Conservation (phyloP, 2,113 vertebrate genomes). For the Sigmodon hispidus region DNA sequence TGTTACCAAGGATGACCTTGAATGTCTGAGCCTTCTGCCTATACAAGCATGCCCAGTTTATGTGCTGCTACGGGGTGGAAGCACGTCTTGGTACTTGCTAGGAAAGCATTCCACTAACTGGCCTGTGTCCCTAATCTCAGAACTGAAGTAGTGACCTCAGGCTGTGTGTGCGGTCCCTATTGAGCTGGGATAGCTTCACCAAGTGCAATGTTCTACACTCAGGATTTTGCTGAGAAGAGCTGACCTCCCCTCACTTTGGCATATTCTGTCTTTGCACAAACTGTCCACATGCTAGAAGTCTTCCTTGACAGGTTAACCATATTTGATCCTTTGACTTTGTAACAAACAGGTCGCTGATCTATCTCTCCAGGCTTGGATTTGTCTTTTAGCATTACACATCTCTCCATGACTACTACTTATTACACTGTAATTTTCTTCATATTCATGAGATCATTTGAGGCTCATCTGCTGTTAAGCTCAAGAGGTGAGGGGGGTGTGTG, state of each 20-base stretch:
- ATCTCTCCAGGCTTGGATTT: background rate
- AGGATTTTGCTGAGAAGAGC: background rate
- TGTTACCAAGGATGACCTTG: background rate
- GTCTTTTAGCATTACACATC: accelerated
- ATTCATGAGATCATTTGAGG: background rate
- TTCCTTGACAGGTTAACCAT: background rate
- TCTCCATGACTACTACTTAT: background rate
- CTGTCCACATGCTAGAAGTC: too few species aligned
- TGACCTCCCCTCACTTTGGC: background rate
- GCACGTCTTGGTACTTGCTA: background rate
- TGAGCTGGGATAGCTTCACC: accelerated
- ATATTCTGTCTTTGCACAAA: background rate
- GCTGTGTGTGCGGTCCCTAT: accelerated
- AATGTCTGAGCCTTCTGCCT: background rate
- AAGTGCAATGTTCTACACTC: accelerated
- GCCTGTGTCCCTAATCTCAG: background rate
- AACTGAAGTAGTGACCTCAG: background rate
- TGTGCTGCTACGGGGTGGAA: background rate
- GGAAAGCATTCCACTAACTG: background rate
- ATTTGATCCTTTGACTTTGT: background rate
- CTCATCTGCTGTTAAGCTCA: background rate
- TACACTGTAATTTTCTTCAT: background rate
- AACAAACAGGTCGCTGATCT: background rate
- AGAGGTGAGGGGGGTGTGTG: accelerated
- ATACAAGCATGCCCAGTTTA: background rate